Evolutionary conservation across 1,140 invertebrate species (phyloP).

Genomic region (Drosophila orosa): DNA sequence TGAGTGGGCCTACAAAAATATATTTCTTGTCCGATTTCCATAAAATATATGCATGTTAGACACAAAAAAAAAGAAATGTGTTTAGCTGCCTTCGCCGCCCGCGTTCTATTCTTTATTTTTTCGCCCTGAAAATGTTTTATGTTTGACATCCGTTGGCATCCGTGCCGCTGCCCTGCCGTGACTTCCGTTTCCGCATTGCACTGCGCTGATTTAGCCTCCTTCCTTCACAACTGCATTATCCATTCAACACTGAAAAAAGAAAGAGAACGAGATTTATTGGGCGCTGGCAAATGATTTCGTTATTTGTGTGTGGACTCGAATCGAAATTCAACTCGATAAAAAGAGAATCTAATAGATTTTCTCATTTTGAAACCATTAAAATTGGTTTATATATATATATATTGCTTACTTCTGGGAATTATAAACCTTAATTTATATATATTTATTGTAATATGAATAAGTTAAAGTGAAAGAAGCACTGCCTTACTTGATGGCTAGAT

Average conservation of each 20-base stretch:
- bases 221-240: slow-evolving; percentile 24
- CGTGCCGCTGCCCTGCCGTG: slow-evolving; percentile 36
- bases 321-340: neutral
- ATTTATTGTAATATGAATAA: too few relatives aligned
- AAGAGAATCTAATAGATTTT: neutral
- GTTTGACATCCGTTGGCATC: slow-evolving; percentile 59
- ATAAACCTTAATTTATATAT: neutral
- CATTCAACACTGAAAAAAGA: slow-evolving; percentile 16
- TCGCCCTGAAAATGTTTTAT: slow-evolving; percentile 51
- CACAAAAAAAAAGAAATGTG: slow-evolving; percentile 5
- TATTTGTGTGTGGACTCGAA: neutral
- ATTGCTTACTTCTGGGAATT: neutral
- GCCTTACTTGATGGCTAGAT: neutral
- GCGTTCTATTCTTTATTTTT: neutral
- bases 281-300: neutral
- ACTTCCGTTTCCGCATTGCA: slow-evolving; percentile 63
- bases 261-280: neutral
- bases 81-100: slow-evolving; percentile 1
- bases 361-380: neutral
- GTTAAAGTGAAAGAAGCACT: neutral
- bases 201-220: slow-evolving; percentile 24
- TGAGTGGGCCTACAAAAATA: slow-evolving; percentile 9
- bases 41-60: slow-evolving; percentile 24
- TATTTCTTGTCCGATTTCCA: slow-evolving; percentile 32
- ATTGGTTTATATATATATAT: neutral